Conservation (phyloP, 2,797 vertebrate species). For the Phataginus tricuspis region DNA sequence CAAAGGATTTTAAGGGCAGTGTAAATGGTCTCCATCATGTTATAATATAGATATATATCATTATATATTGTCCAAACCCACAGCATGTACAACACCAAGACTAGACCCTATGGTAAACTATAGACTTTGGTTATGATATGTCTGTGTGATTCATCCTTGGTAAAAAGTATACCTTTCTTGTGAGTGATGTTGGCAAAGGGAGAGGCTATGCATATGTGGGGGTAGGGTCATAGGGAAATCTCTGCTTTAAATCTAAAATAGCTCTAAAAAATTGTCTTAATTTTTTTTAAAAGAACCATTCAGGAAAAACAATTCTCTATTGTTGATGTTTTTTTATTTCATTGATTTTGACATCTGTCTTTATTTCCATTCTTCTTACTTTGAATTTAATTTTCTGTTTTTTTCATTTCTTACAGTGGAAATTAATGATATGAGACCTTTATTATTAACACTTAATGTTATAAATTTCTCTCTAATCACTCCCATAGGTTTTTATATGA, state of each 20-base stretch:
- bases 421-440: background rate
- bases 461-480: background rate
- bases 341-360: background rate
- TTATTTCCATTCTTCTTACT: background rate
- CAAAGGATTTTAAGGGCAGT: background rate
- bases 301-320: background rate
- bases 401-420: background rate
- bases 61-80: background rate
- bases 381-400: background rate
- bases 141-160: background rate
- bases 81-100: background rate
- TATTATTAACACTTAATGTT: background rate
- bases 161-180: background rate
- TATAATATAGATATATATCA: background rate
- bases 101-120: background rate
- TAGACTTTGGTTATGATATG: background rate
- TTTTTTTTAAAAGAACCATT: background rate
- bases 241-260: background rate
- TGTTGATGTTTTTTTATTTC: background rate
- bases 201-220: background rate
- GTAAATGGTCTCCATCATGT: background rate
- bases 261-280: background rate
- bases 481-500: background rate
- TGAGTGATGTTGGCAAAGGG: background rate
- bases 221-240: background rate